These are phyloP conservation scores for Drosophila demipolita DNA, from an alignment of 2,888 invertebrate species.

Conservation along the genomic window DNA sequence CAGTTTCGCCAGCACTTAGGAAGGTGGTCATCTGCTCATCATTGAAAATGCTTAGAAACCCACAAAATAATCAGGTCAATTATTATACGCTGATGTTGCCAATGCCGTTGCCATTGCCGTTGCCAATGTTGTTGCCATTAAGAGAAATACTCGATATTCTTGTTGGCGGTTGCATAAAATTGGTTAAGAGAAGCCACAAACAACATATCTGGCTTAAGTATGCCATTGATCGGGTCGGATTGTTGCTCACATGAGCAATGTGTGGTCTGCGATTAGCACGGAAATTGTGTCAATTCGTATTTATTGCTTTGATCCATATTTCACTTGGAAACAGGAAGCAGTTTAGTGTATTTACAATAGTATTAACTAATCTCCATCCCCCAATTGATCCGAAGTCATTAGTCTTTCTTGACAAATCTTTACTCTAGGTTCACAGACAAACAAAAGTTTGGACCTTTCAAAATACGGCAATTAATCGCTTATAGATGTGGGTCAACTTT, in stretches of 20 bases:
- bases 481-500: constrained; percentile 44
- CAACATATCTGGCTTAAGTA: neutral
- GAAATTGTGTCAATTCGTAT: constrained; percentile 9
- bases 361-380: neutral
- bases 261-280: constrained; percentile 1
- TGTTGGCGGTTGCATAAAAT: constrained; percentile 14
- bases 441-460: constrained; percentile 9
- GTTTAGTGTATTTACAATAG: neutral
- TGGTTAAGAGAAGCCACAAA: constrained; percentile 2
- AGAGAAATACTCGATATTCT: constrained; percentile 4
- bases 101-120: constrained; percentile 6
- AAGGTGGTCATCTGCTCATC: constrained; percentile 51
- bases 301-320: constrained; percentile 3
- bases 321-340: neutral
- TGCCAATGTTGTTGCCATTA: constrained; percentile 17
- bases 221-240: constrained; percentile 15
- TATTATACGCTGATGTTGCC: constrained; percentile 48
- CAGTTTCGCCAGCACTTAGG: constrained; percentile 35
- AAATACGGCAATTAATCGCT: constrained; percentile 23
- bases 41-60: constrained; percentile 63
- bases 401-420: neutral
- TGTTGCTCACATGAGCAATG: neutral
- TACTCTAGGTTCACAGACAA: neutral
- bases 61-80: constrained; percentile 67
- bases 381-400: neutral